Evolutionary conservation across 2,113 vertebrate genomes (phyloP), one percentile per base, ranked within the genome.

Genomic region (Hiodon alosoides): DNA sequence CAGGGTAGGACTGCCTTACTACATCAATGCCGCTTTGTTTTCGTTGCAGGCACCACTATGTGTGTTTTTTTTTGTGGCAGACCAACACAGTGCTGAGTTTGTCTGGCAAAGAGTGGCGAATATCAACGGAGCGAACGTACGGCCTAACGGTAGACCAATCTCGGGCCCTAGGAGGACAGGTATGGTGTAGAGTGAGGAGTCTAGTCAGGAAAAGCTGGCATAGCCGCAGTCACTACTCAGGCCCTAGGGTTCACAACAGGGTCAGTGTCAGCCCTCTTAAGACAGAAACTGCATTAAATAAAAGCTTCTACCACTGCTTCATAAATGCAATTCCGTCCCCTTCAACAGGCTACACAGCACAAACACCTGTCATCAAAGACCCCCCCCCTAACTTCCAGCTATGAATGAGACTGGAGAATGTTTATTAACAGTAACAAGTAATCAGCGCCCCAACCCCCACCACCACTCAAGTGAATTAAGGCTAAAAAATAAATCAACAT

Each of bases 61-160:
- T 31, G 31, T 31, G n/a, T n/a, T n/a, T 86, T 82, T 87, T 78
- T 86, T 78, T 84, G 86, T 86, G 81, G 73, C 80, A 85, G 81
- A 76, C 7, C 11, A 54, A 52, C 81, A 87, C 83, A 79, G 80
- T 68, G 16, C 81, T 9, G 77, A 81, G 86, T 88, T 88, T 87
- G 82, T 83, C 85, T 86, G 83, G 86, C 84, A 85, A 79, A 86
- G 83, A 72, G 83, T 74, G 84, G 86, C 89, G 83, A 90, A 89
- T 87, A 88, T 86, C 85, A 86, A 87, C 84, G 79, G 73, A 85
- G 85, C 83, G 82, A 81, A 10, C 14, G n/a, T 9, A 3, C 52
- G 14, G 78, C 82, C 85, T 87, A 86, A 86, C 84, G 85, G 84
- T 7, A 87, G 86, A 78, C 78, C 79, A 79, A 81, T 79, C 77